These are phyloP conservation scores for Hippocampus comes DNA, from an alignment of 2,113 vertebrate genomes.

Conservation along the genomic window DNA sequence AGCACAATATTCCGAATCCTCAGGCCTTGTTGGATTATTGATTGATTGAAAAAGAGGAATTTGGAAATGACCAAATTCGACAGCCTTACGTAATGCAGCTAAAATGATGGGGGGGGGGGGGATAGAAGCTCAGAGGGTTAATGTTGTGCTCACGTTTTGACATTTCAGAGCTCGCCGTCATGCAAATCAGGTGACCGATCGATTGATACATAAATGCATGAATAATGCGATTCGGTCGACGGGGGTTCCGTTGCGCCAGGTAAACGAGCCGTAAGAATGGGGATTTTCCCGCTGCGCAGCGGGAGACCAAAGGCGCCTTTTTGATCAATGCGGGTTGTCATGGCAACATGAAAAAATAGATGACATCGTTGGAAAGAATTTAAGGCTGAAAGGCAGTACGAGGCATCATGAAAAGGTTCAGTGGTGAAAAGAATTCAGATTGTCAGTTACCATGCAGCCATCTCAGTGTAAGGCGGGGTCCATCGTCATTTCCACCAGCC, in stretches of 20 bases:
- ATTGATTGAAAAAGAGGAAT: no score
- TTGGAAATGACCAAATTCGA: no score
- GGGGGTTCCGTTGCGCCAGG: slow-evolving; percentile 72
- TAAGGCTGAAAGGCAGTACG: neutral
- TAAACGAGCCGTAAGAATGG: slow-evolving; percentile 39
- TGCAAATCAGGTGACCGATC: slow-evolving; percentile 77
- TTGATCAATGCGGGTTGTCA: slow-evolving; percentile 61
- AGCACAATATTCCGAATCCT: neutral
- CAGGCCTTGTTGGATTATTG: no score
- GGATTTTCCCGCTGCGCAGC: slow-evolving; percentile 61
- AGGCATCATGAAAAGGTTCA: no score
- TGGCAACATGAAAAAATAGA: slow-evolving; percentile 15
- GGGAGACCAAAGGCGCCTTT: slow-evolving; percentile 48
- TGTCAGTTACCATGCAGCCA: no score
- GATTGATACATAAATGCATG: slow-evolving; percentile 88
- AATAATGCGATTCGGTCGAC: slow-evolving; percentile 77
- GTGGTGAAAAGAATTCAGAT: no score
- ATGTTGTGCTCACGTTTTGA: slow-evolving; percentile 82
- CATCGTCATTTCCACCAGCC: no score
- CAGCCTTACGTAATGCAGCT: no score
- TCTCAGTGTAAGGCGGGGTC: no score
- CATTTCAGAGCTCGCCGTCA: slow-evolving; percentile 89
- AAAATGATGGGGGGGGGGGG: no score
- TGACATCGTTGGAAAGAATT: neutral
- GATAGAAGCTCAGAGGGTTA: slow-evolving; percentile 18